Evolutionary conservation across 2,113 vertebrate genomes (phyloP), one percentile per base, ranked within the genome.

Genomic region (Maccullochella peelii): DNA sequence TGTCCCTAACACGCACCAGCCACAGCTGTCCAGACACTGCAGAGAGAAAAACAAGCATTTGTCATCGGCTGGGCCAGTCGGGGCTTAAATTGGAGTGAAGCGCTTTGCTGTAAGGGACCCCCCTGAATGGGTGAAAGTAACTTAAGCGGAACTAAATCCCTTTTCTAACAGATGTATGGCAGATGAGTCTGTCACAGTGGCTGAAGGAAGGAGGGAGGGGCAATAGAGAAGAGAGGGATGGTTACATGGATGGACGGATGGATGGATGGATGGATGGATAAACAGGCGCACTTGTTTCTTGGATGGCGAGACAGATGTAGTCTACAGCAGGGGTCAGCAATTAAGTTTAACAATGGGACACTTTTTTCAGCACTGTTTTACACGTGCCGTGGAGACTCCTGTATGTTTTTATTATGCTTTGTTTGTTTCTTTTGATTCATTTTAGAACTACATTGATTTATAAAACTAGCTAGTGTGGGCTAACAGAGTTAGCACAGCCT

Each of bases 131-230:
- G 68, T 18, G 72, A 90, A 91, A 92, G 82, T 81, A 92, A 93
- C 83, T 88, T 93, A 93, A 90, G 91, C 86, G 52, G 85, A 92
- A 85, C 89, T 93, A 94, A 94, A 93, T 93, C 93, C 91, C 81
- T 88, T 82, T 88, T 79, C 84, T 90, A 91, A 92, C 93, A 95
- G 92, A 93, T 94, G 93, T 92, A 90, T 84, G 89, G 90, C 90
- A 94, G 94, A 94, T 94, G 94, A 92, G 86, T 83, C 91, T 49
- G 72, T 89, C 86, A 82, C 88, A 89, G 81, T 79, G 81, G 83
- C 90, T 87, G 89, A 67, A 75, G 89, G 77, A 82, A 47, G 50
- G 80, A 81, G 50, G 57, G 86, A 20, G 66, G 81, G 47, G 78
- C 80, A 74, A 65, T n/a, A 58, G 38, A 66, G 65, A 71, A 59